Base-by-base conservation (phyloP, 2,113 vertebrate species). In the Brachypodius melanocephalos region DNA sequence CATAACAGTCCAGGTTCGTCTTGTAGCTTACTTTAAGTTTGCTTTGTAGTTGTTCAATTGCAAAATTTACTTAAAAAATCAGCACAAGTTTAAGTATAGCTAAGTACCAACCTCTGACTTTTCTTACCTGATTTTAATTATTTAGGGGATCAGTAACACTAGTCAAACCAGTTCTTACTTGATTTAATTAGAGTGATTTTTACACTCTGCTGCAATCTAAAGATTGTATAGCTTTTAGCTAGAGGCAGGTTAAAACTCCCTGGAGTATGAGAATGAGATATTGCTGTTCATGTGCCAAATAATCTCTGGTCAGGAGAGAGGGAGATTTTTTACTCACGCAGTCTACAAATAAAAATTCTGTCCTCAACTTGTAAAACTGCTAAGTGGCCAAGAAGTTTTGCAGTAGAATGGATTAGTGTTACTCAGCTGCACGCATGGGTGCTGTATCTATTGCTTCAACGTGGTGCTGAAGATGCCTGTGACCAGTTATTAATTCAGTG, bases 171-270 rank as follows among this genome's bases (percentile, higher is more conserved):
- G 96, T 97, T 97, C 89, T 89, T 88, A 88, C 91, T 93, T 95
- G 90, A 94, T 96, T 96, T 96, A 97, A 97, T 96, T 97, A 95
- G 90, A 85, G 63, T 90, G 81, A 93, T 97, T 96, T 97, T 96
- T 97, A 93, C 93, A 90, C 88, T 95, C 88, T 95, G 25, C 95
- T 96, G 94, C 80, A 92, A 84, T 90, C 92, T 95, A 67, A 97
- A 93, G 82, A 90, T 90, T 91, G 92, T 97, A 57, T 89, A 85
- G 88, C 61, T 94, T 93, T 94, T 94, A 96, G 95, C 93, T 95
- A 95, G 90, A 91, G 96, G 95, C 95, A 94, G 94, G 86, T 96
- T 97, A 93, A 95, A 96, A 95, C 69, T 94, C 85, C 73, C 71
- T 89, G 55, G 77, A 94, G 76, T 93, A 93, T 34, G 55, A 84